These are phyloP conservation scores for roundworm (Caenorhabditis elegans) DNA, from an alignment of 1,140 invertebrate species.

Conservation along the genomic window WBcel235 BX284605.5:5850501-5851000, in stretches of 20 bases:
- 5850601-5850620: slow-evolving; percentile 20
- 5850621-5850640: slow-evolving; percentile 9
- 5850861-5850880: neutral
- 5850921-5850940: too few species aligned
- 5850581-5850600: slow-evolving; percentile 14
- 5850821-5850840: slow-evolving; percentile 6
- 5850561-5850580: slow-evolving; percentile 23
- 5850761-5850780: neutral
- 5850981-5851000: too few species aligned
- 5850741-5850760: neutral
- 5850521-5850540: slow-evolving; percentile 6
- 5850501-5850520: slow-evolving; percentile 15
- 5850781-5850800: neutral
- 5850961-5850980: too few species aligned
- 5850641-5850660: neutral
- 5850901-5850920: too few species aligned
- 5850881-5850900: neutral
- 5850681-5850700: neutral
- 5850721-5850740: neutral
- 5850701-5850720: neutral
- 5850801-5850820: neutral
- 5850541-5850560: neutral
- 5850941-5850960: too few species aligned
- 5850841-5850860: neutral
- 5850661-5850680: neutral